Evolutionary conservation across 2,113 vertebrate genomes (phyloP).

Genomic region (Perca fluviatilis): DNA sequence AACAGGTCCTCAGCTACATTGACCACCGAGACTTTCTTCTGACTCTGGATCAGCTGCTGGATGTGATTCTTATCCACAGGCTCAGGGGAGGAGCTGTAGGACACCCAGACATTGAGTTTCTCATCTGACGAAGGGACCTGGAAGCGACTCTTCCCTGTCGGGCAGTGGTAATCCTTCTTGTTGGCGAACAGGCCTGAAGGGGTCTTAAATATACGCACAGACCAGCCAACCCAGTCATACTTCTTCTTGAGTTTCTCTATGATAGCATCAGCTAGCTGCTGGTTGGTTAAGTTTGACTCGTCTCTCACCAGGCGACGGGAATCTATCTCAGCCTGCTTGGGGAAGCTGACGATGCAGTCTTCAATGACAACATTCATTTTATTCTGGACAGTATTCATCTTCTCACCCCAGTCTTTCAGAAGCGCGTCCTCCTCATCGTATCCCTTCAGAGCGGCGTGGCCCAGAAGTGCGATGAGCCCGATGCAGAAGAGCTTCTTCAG

Average conservation of each 20-base stretch:
- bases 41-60: conserved; percentile 73
- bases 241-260: conserved; percentile 77
- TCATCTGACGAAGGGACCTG: conserved; percentile 72
- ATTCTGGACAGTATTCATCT: conserved; percentile 80
- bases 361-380: conserved; percentile 82
- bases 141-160: conserved; percentile 81
- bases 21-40: conserved; percentile 73
- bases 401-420: conserved; percentile 81
- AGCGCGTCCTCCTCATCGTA: conserved; percentile 77
- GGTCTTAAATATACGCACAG: conserved; percentile 79
- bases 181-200: conserved; percentile 65
- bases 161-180: conserved; percentile 77
- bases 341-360: conserved; percentile 82
- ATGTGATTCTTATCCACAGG: conserved; percentile 77
- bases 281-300: conserved; percentile 58
- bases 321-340: conserved; percentile 80
- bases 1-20: conserved; percentile 76
- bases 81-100: conserved; percentile 83
- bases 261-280: conserved; percentile 77
- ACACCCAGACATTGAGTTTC: conserved; percentile 80
- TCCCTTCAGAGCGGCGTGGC: conserved; percentile 80
- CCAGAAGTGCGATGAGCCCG: conserved; percentile 84
- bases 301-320: conserved; percentile 73
- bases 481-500: conserved; percentile 86
- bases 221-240: conserved; percentile 87